phyloP scores from a whole-genome alignment of 2,888 invertebrate genomes.

The Eutolmus rufibarbis region DNA sequence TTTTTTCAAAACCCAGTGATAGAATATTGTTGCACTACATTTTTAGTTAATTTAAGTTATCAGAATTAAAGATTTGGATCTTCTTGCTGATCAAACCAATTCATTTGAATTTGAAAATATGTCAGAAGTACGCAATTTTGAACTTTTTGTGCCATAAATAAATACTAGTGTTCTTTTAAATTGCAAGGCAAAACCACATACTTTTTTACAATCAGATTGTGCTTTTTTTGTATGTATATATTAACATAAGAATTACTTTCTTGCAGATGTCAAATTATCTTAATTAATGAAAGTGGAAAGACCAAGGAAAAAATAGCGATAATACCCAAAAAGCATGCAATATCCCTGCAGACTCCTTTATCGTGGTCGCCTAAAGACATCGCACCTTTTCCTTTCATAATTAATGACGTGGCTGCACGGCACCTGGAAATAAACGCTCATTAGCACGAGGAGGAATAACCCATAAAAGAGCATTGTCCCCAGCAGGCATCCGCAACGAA shows the following conservation, averaged over 20 bases:
- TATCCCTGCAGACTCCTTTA: not conserved
- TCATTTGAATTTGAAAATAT: too few species aligned
- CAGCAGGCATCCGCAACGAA: not conserved
- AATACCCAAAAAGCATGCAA: not conserved
- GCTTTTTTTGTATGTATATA: not conserved
- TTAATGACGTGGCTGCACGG: not conserved
- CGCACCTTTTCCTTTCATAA: not conserved
- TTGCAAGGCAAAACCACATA: not conserved
- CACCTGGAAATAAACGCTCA: conserved; percentile 5
- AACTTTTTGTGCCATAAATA: too few species aligned
- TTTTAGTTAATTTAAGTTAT: too few species aligned
- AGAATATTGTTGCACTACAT: not conserved
- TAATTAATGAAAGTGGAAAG: not conserved
- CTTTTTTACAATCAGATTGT: not conserved
- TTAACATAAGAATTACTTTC: not conserved
- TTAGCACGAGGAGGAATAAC: not conserved
- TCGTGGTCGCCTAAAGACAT: not conserved
- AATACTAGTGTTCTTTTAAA: too few species aligned
- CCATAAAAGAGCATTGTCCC: conserved; percentile 25
- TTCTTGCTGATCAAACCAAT: too few species aligned
- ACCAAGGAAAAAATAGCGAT: not conserved
- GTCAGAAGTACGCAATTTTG: too few species aligned
- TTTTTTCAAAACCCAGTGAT: too few species aligned
- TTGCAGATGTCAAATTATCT: not conserved
- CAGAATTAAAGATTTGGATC: too few species aligned